phyloP scores from a whole-genome alignment of 2,888 invertebrate genomes.

The Agrochola circellaris region DNA sequence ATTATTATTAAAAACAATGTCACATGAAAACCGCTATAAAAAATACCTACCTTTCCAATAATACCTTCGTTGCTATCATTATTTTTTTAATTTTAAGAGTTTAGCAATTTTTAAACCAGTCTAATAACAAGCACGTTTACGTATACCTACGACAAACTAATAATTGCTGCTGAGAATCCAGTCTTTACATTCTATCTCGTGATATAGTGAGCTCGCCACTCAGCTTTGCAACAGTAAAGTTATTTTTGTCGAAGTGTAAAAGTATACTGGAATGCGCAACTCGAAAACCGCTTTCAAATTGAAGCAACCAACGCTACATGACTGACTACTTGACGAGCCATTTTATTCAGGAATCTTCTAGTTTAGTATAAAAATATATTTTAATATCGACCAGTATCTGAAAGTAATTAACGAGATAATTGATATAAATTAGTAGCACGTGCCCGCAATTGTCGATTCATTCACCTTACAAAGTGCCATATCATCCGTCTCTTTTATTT shows the following conservation, averaged over 20 bases:
- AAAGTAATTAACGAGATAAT: constrained; percentile 24
- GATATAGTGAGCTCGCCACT: constrained; percentile 40
- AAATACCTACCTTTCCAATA: not conserved
- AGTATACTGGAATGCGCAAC: constrained; percentile 69
- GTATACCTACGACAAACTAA: constrained; percentile 45
- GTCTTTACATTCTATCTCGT: constrained; percentile 42
- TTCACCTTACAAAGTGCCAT: constrained; percentile 77
- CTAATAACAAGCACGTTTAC: constrained; percentile 33
- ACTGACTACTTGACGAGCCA: constrained; percentile 15
- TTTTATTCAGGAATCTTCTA: constrained; percentile 31
- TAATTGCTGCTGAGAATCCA: constrained; percentile 44
- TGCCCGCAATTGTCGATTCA: constrained; percentile 78
- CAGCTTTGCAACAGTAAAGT: constrained; percentile 66
- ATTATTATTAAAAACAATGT: not conserved
- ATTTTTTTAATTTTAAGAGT: not conserved
- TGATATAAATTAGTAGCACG: constrained; percentile 66
- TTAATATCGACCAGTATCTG: constrained; percentile 12
- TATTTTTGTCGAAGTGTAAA: constrained; percentile 70
- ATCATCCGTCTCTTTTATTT: constrained; percentile 76
- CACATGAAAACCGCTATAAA: not conserved
- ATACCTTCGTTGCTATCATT: not conserved
- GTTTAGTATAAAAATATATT: constrained; percentile 13
- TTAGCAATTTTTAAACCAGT: constrained; percentile 42
- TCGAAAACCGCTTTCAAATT: constrained; percentile 70
- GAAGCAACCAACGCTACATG: constrained; percentile 31